Conservation (phyloP, 2,888 invertebrate species). For the Osedax frankpressi region DNA sequence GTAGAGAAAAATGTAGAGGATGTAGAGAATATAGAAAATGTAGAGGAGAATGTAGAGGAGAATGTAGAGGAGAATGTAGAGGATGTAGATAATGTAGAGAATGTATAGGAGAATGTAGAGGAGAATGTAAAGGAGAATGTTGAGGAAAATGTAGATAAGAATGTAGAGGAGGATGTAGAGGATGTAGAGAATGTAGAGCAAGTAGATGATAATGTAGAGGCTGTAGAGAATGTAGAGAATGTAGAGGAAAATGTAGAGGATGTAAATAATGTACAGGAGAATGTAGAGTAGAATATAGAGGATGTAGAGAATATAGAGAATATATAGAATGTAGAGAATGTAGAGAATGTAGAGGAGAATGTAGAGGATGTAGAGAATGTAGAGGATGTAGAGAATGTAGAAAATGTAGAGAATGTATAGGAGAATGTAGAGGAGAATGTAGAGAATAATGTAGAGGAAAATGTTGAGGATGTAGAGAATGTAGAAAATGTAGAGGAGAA, state of each 20-base stretch:
- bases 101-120: not conserved
- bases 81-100: not conserved
- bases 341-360: not conserved
- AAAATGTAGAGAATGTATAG: too few species aligned
- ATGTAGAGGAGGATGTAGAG: not conserved
- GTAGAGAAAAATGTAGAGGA: not conserved
- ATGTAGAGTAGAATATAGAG: conserved; percentile 13
- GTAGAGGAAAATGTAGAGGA: not conserved
- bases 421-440: not conserved
- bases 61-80: too few species aligned
- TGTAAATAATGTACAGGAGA: not conserved
- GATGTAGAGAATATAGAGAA: not conserved
- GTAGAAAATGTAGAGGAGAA: not conserved
- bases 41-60: not conserved
- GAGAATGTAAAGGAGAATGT: conserved; percentile 5
- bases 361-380: not conserved
- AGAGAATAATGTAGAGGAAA: not conserved
- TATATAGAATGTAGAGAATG: not conserved
- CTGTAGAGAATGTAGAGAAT: too few species aligned
- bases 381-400: not conserved
- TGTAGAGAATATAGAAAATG: not conserved
- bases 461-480: not conserved
- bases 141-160: not conserved
- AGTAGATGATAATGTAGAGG: not conserved
- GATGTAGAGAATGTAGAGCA: not conserved